Base-by-base conservation (phyloP, 2,113 vertebrate species). In the Buteo buteo region DNA sequence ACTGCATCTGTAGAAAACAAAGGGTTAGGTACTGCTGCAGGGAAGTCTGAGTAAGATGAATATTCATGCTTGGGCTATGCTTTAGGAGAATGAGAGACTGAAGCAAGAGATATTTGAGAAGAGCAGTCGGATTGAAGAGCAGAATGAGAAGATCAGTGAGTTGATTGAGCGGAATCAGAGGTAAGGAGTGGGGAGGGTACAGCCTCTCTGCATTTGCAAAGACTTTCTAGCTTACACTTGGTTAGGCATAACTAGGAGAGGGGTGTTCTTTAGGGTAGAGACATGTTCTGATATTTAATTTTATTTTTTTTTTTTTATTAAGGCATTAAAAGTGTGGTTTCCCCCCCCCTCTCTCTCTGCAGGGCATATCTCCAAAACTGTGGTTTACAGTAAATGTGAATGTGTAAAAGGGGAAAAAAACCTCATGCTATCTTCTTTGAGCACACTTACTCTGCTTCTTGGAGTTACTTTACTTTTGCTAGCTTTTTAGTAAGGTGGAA, bases 21-120 rank as follows among this genome's bases (percentile, higher is more conserved):
- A 73, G 34, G 31, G 20, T 74, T 40, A 40, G 77, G 32, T 50
- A 1, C 29, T 93, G 81, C 78, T 88, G 36, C 49, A 6, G 42
- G 55, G 52, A 76, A 12, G 2, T 29, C 25, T 4, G 31, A n/a
- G n/a, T 26, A 7, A 67, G 61, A 3, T 76, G 57, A 88, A n/a
- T 72, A 12, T 65, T 96, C 6, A 69, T 40, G 22, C 15, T 65
- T 94, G 89, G 58, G 67, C 95, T 97, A 10, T 92, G 74, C 85
- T 98, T 73, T 95, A 99, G 99, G 99, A 99, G 97, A 99, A 99
- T 21, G 99, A 99, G 96, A 99, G 99, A 73, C 97, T 99, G 85
- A 99, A 99, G 97, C 99, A 99, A 65, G 99, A 99, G 92, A 97
- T 99, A 16, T 99, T 99, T 97, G 99, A 99, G 90, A 99, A 99